Evolutionary conservation across 2,888 invertebrate genomes (phyloP), one percentile per base, ranked within the genome.

Genomic region (Malacosoma neustria): DNA sequence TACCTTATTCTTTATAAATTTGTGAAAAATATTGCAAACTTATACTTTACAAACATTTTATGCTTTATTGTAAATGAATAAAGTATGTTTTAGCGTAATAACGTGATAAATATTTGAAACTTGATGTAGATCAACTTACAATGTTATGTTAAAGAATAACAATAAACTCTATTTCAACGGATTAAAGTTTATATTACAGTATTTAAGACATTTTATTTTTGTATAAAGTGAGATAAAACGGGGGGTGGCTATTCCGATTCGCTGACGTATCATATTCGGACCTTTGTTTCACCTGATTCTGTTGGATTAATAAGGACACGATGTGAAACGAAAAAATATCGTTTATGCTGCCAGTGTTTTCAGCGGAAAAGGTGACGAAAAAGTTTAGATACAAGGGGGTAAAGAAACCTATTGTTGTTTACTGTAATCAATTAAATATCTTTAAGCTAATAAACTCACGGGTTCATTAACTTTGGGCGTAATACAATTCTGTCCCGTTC

Each of bases 191-290:
- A 53, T 39, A 54, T 44, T 57, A 11, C 15, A 13, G 22, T 22
- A 22, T 7, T 7, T 4, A 9, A 22, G 9, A 22, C 9, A 9
- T 22, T 22, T 22, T 22, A 22, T 22, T 2, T 22, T 22, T 22
- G 22, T 22, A 22, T 7, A 22, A 22, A 1, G 22, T 11, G 57
- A 72, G 74, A 75, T 75, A 76, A 76, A 75, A 77, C 63, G 70
- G 47, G 51, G 70, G 80, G 73, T 69, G 73, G 77, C 70, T 69
- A 73, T 79, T 77, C 67, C 60, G 64, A 79, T 79, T 79, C 61
- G 80, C 81, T 81, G 81, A 81, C 81, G 74, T 73, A 73, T 74
- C 72, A 75, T 71, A 68, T 65, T 63, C 51, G 70, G 70, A 75
- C 71, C 72, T 70, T n/a, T 68, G 66, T 51, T 65, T 79, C 72